These are phyloP conservation scores for Drosophila robusta DNA, from an alignment of 2,888 invertebrate genomes.

Conservation along the genomic window DNA sequence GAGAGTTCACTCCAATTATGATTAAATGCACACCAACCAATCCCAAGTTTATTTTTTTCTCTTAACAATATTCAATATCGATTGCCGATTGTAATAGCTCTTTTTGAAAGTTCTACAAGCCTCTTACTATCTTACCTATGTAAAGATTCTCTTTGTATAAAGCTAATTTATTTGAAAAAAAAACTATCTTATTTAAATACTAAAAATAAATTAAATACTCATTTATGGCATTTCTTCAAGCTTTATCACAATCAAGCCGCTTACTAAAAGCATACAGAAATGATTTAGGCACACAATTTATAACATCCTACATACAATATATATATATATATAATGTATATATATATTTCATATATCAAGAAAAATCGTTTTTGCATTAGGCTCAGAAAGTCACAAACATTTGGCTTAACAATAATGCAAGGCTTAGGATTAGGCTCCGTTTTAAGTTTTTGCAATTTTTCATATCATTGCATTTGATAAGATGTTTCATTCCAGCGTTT, in stretches of 20 bases:
- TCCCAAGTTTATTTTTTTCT: slow-evolving; percentile 18
- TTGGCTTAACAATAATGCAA: background rate
- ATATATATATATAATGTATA: no score
- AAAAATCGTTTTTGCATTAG: no score
- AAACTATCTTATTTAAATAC: background rate
- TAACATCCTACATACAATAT: background rate
- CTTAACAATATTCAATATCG: slow-evolving; percentile 8
- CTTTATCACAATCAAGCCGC: slow-evolving; percentile 28
- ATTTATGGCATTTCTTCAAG: slow-evolving; percentile 33
- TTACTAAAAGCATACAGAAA: slow-evolving; percentile 3
- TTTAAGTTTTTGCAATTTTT: slow-evolving; percentile 1
- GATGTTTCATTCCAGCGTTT: slow-evolving; percentile 12
- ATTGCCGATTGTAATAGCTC: slow-evolving; percentile 4
- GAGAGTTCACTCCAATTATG: slow-evolving; percentile 20
- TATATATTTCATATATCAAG: background rate
- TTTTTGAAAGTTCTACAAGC: slow-evolving; percentile 11
- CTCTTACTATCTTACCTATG: slow-evolving; percentile 6
- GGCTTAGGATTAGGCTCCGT: background rate
- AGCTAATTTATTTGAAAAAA: slow-evolving; percentile 11
- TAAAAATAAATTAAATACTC: slow-evolving; percentile 9
- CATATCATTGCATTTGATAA: background rate
- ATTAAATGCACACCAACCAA: slow-evolving; percentile 17
- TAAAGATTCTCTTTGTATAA: slow-evolving; percentile 23
- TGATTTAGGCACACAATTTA: background rate
- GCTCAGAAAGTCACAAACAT: background rate